Evolutionary conservation across 1,140 invertebrate genomes (phyloP).

Genomic region (Laodelphax striatellus): DNA sequence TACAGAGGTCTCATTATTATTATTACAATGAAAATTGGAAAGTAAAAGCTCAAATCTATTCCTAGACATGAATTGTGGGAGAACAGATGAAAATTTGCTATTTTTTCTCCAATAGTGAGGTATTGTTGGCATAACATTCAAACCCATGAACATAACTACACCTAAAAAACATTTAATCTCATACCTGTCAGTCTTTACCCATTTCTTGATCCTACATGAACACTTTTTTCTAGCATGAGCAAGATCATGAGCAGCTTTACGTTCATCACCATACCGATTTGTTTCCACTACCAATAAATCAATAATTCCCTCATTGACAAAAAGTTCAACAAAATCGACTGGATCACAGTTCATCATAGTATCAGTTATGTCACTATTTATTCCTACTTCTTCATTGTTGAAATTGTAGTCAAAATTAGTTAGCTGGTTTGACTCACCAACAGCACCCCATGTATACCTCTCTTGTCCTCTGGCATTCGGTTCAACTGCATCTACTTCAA

Average conservation of each 20-base stretch:
- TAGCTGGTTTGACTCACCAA: neutral
- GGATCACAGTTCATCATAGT: neutral
- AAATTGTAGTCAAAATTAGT: neutral
- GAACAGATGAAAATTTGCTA: neutral
- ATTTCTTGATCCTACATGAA: conserved; percentile 2
- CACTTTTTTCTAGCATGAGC: conserved; percentile 1
- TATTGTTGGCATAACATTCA: conserved; percentile 5
- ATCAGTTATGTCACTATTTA: neutral
- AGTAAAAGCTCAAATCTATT: conserved; percentile 21
- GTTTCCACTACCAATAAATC: conserved; percentile 19
- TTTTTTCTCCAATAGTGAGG: conserved; percentile 8
- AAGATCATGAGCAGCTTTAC: conserved; percentile 1
- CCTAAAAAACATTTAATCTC: conserved; percentile 24
- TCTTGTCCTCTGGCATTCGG: no score
- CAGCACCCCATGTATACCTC: neutral
- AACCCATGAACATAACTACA: conserved; percentile 21
- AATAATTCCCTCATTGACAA: conserved; percentile 8
- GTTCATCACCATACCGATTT: conserved; percentile 18
- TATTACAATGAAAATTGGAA: conserved; percentile 19
- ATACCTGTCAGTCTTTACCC: neutral
- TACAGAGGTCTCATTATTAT: conserved; percentile 17
- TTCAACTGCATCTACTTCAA: no score
- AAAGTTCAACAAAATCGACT: neutral
- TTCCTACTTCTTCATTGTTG: neutral
- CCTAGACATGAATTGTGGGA: conserved; percentile 8